Evolutionary conservation across 2,888 invertebrate genomes (phyloP).

Genomic region (Pediacus dermestoides): DNA sequence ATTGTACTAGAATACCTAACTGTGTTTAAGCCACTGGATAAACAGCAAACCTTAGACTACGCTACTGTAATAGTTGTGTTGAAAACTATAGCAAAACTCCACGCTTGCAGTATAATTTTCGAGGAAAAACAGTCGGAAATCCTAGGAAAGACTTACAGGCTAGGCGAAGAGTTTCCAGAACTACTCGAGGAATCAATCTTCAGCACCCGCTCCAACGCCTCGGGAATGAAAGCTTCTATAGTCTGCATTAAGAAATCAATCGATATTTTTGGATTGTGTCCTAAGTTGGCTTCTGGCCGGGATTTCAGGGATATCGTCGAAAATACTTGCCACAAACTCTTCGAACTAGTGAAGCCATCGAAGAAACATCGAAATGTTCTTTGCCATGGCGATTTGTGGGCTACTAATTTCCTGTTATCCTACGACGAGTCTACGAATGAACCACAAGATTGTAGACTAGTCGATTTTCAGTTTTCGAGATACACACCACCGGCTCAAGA

Average conservation of each 20-base stretch:
- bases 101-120: slow-evolving; percentile 45
- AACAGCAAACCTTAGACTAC: slow-evolving; percentile 32
- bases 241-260: slow-evolving; percentile 35
- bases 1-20: slow-evolving; percentile 44
- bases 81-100: slow-evolving; percentile 41
- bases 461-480: slow-evolving; percentile 46
- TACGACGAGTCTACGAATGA: slow-evolving; percentile 27
- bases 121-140: slow-evolving; percentile 27
- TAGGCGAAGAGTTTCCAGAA: slow-evolving; percentile 27
- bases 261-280: slow-evolving; percentile 33
- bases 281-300: slow-evolving; percentile 31
- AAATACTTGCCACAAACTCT: slow-evolving; percentile 30
- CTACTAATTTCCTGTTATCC: slow-evolving; percentile 53
- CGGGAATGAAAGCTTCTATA: slow-evolving; percentile 34
- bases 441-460: slow-evolving; percentile 38
- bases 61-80: slow-evolving; percentile 36
- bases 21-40: slow-evolving; percentile 36
- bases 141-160: slow-evolving; percentile 17
- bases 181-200: slow-evolving; percentile 32
- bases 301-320: slow-evolving; percentile 28
- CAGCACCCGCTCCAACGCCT: slow-evolving; percentile 27
- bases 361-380: slow-evolving; percentile 53
- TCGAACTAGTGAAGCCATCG: slow-evolving; percentile 41
- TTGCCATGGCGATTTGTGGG: slow-evolving; percentile 63
- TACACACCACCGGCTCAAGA: slow-evolving; percentile 67